These are phyloP conservation scores for Acrobasis suavella DNA, from an alignment of 2,888 invertebrate genomes.

Conservation along the genomic window DNA sequence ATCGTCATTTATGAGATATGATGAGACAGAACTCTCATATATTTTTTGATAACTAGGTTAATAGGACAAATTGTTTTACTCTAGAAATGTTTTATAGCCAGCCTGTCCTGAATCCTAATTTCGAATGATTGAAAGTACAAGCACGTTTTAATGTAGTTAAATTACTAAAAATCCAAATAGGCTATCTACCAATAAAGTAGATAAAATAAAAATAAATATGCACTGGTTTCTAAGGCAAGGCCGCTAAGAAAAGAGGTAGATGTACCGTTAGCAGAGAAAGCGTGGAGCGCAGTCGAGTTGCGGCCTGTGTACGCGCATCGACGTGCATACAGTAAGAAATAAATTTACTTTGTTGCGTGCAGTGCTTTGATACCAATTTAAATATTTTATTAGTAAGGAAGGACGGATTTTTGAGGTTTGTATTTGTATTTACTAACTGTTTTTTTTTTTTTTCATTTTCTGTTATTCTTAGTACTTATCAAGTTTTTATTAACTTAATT, in stretches of 20 bases:
- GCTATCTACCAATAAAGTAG: slow-evolving; percentile 1
- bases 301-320: slow-evolving; percentile 13
- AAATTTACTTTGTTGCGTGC: neutral
- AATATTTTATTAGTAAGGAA: neutral
- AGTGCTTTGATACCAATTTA: slow-evolving; percentile 2
- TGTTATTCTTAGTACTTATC: too few species aligned
- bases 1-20: too few species aligned
- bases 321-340: too few species aligned
- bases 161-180: neutral
- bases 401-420: neutral
- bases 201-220: slow-evolving; percentile 29
- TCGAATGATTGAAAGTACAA: too few species aligned
- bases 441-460: neutral
- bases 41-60: too few species aligned
- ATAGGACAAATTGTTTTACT: too few species aligned
- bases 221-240: slow-evolving; percentile 39
- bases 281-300: slow-evolving; percentile 36
- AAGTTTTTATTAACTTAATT: too few species aligned
- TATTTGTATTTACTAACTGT: slow-evolving; percentile 1
- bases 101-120: too few species aligned
- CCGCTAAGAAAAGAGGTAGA: slow-evolving; percentile 40
- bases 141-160: neutral
- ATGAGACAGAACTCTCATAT: too few species aligned
- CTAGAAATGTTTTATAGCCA: too few species aligned
- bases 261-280: slow-evolving; percentile 76